Evolutionary conservation across 2,113 vertebrate genomes (phyloP).

Genomic region (Centrocercus urophasianus): DNA sequence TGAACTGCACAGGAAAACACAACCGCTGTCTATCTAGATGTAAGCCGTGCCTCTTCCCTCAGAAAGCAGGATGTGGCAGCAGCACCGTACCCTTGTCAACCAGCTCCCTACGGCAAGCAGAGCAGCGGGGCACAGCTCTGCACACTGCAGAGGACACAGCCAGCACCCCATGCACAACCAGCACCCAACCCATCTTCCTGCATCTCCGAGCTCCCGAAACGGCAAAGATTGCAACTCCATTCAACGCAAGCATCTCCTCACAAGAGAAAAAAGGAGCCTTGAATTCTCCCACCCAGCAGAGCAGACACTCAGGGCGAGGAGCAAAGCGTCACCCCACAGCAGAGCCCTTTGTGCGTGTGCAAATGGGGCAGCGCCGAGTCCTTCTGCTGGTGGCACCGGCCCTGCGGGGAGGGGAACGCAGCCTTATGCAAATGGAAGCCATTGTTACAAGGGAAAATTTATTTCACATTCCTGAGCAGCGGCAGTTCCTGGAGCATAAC

Average conservation of each 20-base stretch:
- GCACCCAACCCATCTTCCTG: background rate
- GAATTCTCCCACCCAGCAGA: background rate
- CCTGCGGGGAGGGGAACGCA: background rate
- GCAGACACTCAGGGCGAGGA: background rate
- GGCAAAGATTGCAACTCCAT: background rate
- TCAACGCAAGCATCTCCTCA: background rate
- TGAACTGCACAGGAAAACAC: background rate
- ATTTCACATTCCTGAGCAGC: conserved; percentile 72
- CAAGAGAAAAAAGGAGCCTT: background rate
- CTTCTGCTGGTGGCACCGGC: background rate
- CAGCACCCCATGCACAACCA: rapidly evolving
- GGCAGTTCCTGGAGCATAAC: conserved; percentile 61
- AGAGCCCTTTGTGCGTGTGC: background rate
- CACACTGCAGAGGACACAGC: too few species aligned
- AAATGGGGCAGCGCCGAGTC: background rate
- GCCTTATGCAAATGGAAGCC: conserved; percentile 51
- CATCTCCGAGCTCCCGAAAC: background rate
- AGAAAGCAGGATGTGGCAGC: background rate
- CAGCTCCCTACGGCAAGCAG: too few species aligned
- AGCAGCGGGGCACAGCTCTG: too few species aligned
- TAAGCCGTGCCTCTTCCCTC: background rate
- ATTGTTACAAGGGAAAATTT: conserved; percentile 65
- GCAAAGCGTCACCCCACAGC: conserved; percentile 40
- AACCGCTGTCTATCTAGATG: background rate
- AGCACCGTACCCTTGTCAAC: background rate